These are phyloP conservation scores for Psophia crepitans DNA, from an alignment of 2,113 vertebrate genomes.

Conservation along the genomic window DNA sequence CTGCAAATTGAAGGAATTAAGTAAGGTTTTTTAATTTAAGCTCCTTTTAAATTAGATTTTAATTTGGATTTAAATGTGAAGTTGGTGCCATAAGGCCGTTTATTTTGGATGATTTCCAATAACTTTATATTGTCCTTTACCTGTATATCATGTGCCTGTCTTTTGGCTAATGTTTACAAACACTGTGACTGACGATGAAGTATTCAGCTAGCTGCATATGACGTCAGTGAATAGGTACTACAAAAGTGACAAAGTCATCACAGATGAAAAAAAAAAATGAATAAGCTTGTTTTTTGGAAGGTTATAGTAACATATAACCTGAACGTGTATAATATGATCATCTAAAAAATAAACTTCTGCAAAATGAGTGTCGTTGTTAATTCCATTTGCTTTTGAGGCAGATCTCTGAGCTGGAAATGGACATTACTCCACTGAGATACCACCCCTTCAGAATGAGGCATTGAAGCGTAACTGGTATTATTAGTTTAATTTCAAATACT, in stretches of 20 bases:
- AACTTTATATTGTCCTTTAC: neutral
- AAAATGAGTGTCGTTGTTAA: neutral
- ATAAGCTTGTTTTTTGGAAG: neutral
- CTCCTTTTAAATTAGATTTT: constrained; percentile 82
- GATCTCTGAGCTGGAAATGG: neutral
- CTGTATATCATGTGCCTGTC: neutral
- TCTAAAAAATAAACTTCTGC: neutral
- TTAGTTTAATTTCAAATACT: neutral
- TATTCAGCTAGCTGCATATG: neutral
- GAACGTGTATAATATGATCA: neutral
- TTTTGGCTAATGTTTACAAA: neutral
- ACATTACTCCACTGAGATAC: neutral
- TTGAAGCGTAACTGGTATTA: neutral
- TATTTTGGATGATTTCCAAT: constrained; percentile 63
- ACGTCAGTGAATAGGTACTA: neutral
- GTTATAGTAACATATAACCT: neutral
- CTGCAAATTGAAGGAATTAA: constrained; percentile 85
- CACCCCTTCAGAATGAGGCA: neutral
- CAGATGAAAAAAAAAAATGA: neutral
- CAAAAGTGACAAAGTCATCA: neutral
- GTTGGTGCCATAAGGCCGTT: constrained; percentile 62
- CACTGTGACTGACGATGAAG: neutral
- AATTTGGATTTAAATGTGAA: constrained; percentile 77
- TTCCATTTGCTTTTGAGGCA: neutral
- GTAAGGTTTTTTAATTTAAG: constrained; percentile 74